Conservation (phyloP, 2,113 vertebrate genomes). For the Neodontobutis hainanensis region DNA sequence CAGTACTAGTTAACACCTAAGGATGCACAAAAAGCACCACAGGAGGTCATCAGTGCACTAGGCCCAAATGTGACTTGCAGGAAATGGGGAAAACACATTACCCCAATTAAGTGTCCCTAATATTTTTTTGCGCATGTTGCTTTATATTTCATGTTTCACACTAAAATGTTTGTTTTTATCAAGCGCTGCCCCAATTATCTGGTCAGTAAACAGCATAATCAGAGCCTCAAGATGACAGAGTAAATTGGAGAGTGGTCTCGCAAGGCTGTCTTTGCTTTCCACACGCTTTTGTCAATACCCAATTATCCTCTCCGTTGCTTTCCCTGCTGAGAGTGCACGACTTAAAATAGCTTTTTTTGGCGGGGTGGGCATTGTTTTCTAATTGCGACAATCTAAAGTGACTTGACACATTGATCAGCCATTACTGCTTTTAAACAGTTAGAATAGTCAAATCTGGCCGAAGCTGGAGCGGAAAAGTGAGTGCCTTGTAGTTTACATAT, state of each 20-base stretch:
- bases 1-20: slow-evolving; percentile 37
- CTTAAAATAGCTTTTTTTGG: slow-evolving; percentile 64
- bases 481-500: neutral
- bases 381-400: slow-evolving; percentile 73
- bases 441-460: neutral
- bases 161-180: slow-evolving; percentile 69
- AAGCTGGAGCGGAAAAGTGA: slow-evolving; percentile 16
- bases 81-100: slow-evolving; percentile 11
- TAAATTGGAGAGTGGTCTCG: slow-evolving; percentile 67
- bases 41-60: slow-evolving; percentile 36
- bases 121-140: slow-evolving; percentile 30
- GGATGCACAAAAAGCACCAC: slow-evolving; percentile 41
- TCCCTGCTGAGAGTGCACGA: slow-evolving; percentile 47
- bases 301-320: slow-evolving; percentile 74
- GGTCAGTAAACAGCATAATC: slow-evolving; percentile 76
- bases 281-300: slow-evolving; percentile 77
- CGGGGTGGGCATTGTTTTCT: slow-evolving; percentile 61
- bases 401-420: slow-evolving; percentile 69
- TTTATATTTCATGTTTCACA: slow-evolving; percentile 35
- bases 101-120: slow-evolving; percentile 37
- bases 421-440: slow-evolving; percentile 46
- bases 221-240: slow-evolving; percentile 73
- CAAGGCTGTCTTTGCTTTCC: slow-evolving; percentile 59
- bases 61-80: slow-evolving; percentile 8
- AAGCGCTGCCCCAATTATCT: slow-evolving; percentile 63